These are phyloP conservation scores for Vombatus ursinus DNA, from an alignment of 2,113 vertebrate species.

Conservation along the genomic window DNA sequence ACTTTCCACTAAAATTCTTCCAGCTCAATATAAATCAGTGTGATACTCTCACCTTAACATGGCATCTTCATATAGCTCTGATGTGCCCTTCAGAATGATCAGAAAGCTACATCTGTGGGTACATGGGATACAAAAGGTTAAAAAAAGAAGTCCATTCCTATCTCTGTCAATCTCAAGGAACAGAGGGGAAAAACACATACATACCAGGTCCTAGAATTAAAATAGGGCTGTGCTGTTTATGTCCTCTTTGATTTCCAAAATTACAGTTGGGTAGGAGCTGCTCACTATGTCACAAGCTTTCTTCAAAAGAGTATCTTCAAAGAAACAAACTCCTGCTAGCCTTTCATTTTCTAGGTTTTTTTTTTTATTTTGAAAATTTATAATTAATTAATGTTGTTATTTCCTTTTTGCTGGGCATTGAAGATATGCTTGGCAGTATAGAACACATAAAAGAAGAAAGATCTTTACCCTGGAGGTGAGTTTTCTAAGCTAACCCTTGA, in stretches of 20 bases:
- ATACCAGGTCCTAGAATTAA: conserved; percentile 11
- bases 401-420: conserved; percentile 30
- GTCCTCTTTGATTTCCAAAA: conserved; percentile 64
- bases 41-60: not conserved
- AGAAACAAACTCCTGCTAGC: conserved; percentile 37
- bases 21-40: not conserved
- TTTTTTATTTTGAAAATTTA: conserved; percentile 58
- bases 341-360: conserved; percentile 4
- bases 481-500: not conserved
- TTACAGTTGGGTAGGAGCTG: conserved; percentile 21
- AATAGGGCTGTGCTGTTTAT: not conserved
- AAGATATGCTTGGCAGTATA: conserved; percentile 15
- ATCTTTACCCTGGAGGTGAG: not conserved
- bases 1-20: not conserved
- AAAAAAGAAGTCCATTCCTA: conserved; percentile 2
- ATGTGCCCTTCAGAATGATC: not conserved
- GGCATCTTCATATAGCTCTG: not conserved
- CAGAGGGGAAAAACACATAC: not conserved
- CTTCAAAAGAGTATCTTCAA: conserved; percentile 71
- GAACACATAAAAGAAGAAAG: conserved; percentile 46
- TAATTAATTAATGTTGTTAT: conserved; percentile 64
- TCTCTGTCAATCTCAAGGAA: conserved; percentile 17
- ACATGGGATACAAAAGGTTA: not conserved
- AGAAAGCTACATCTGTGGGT: not conserved
- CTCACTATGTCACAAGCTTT: conserved; percentile 27